Evolutionary conservation across 2,888 invertebrate genomes (phyloP).

Genomic region (Galeopsomyia nigrocyanea): DNA sequence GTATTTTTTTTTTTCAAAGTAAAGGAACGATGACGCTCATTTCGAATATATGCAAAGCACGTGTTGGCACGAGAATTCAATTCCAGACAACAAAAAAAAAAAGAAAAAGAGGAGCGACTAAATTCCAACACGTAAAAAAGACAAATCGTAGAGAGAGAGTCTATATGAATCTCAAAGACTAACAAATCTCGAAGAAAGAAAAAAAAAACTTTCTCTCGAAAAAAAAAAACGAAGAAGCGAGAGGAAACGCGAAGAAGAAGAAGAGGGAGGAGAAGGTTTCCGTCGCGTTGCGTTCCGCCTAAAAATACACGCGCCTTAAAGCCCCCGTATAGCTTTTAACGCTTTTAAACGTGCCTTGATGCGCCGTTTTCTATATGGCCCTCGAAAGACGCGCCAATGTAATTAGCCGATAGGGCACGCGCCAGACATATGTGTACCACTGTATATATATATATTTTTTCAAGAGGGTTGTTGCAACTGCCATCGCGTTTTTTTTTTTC

Average conservation of each 20-base stretch:
- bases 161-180: too few species aligned
- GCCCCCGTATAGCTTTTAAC: slow-evolving; percentile 2
- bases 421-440: background rate
- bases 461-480: too few species aligned
- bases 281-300: background rate
- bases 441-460: background rate
- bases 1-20: too few species aligned
- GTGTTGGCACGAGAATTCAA: too few species aligned
- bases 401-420: slow-evolving; percentile 40
- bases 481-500: too few species aligned
- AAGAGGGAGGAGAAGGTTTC: background rate
- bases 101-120: too few species aligned
- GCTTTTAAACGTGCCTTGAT: slow-evolving; percentile 32
- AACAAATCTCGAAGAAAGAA: too few species aligned
- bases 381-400: slow-evolving; percentile 6
- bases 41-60: too few species aligned
- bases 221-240: background rate
- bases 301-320: slow-evolving; percentile 30
- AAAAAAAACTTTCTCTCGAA: background rate
- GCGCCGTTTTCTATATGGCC: slow-evolving; percentile 1
- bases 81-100: too few species aligned
- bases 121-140: too few species aligned
- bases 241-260: background rate
- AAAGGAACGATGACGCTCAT: too few species aligned
- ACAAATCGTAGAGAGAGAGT: too few species aligned